A percentile compares a stretch with the other conserved stretches of the same genome.
phyloP scores from a whole-genome alignment of 2,113 vertebrate species.

The Scytalopus superciliaris region DNA sequence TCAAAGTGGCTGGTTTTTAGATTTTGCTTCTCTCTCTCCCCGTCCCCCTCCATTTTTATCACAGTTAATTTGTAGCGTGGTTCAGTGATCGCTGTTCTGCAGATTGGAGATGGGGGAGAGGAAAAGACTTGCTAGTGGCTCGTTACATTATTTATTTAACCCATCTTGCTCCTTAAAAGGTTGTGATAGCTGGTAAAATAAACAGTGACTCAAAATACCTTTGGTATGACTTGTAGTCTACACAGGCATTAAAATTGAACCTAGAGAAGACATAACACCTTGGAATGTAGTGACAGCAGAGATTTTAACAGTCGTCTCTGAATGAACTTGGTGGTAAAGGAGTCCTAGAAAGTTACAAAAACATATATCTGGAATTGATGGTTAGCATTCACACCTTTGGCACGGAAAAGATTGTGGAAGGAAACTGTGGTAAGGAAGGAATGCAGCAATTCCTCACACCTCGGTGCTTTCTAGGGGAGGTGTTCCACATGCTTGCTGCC shows the following conservation, averaged over 20 bases:
- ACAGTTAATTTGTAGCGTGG: neutral
- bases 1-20: neutral
- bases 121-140: neutral
- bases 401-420: neutral
- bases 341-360: neutral
- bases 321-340: neutral
- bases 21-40: neutral
- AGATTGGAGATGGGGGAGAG: neutral
- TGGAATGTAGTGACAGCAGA: neutral
- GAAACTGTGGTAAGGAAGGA: conserved; percentile 11
- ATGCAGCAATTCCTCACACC: conserved; percentile 14
- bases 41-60: neutral
- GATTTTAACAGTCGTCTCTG: neutral
- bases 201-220: conserved; percentile 21
- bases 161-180: conserved; percentile 6
- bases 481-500: neutral
- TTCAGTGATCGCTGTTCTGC: neutral
- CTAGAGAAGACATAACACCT: neutral
- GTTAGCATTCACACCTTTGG: neutral
- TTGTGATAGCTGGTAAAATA: conserved; percentile 16
- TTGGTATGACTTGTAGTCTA: neutral
- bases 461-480: neutral
- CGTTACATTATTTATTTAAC: conserved; percentile 11
- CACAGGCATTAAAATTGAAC: neutral
- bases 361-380: neutral